Evolutionary conservation across 2,797 vertebrate genomes (phyloP), one percentile per base, ranked within the genome.

Genomic region (Pipistrellus pygmaeus): DNA sequence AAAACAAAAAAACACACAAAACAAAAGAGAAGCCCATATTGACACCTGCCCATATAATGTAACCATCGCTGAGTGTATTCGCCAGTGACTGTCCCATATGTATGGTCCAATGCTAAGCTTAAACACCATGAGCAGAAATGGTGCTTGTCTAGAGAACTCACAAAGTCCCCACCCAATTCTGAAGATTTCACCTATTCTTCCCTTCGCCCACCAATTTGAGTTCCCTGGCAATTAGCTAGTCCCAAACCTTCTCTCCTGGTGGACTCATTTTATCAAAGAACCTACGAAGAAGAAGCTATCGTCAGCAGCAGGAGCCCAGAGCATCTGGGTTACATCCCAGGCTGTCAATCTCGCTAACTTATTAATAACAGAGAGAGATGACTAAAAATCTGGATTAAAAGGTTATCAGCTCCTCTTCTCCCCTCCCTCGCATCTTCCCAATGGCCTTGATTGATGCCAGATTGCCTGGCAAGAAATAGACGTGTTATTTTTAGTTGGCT

Each of bases 361-460:
- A 92, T 78, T 85, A 97, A 96, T 60, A 97, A 94, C 64, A 90
- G 53, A 95, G 80, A 95, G 77, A 91, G 25, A 84, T 88, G 92
- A 88, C 95, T 72, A 89, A 95, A 64, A 97, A 98, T 93, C 80
- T 95, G 82, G 94, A 98, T 98, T 98, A 98, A 98, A 98, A 95
- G 97, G 97, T 97, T 98, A 97, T 98, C 97, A 27, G 92, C 93
- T 95, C 94, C 71, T 96, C 97, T 96, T 95, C 91, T 97, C 88
- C 94, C 91, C 94, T 97, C 82, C 87, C 76, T 97, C 98, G 98
- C 97, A 98, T 98, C 97, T 98, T 98, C 98, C 98, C 98, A 98
- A 98, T 97, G 98, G 85, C 80, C 98, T 94, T 98, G 98, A 99
- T 99, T 98, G 98, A 98, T 98, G 98, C 98, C 98, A 99, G 99